These are phyloP conservation scores for Actinopyga echinites DNA, from an alignment of 53 echinoderm and acorn worm genomes.

Conservation along the genomic window DNA sequence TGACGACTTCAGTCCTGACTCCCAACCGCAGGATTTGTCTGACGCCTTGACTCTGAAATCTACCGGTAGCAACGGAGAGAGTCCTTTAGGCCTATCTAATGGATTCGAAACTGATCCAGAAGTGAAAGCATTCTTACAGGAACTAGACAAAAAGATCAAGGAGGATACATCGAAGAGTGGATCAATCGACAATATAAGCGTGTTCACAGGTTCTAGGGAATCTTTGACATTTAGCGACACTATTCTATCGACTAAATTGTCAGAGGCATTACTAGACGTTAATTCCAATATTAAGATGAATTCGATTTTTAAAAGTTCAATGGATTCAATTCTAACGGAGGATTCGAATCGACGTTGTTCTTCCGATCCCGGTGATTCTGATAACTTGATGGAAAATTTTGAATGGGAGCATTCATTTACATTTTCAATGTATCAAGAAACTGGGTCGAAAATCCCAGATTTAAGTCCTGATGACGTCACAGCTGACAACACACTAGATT, in stretches of 20 bases:
- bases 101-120: constrained; percentile 39
- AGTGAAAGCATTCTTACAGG: constrained; percentile 18
- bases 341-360: constrained; percentile 10
- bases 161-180: not conserved
- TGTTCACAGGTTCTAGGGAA: constrained; percentile 4
- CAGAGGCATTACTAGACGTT: constrained; percentile 10
- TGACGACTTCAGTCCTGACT: constrained; percentile 2
- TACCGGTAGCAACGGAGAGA: constrained; percentile 7
- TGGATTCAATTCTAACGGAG: constrained; percentile 31
- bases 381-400: constrained; percentile 29
- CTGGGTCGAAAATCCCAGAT: constrained; percentile 23
- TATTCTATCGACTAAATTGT: not conserved
- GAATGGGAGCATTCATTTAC: constrained; percentile 49
- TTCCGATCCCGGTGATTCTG: constrained; percentile 29
- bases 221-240: constrained; percentile 12
- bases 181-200: constrained; percentile 13
- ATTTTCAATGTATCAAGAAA: constrained; percentile 37
- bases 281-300: constrained; percentile 40
- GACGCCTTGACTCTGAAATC: not conserved
- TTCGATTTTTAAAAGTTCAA: constrained; percentile 7
- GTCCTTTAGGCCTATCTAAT: constrained; percentile 11
- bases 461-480: constrained; percentile 13
- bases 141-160: constrained; percentile 13
- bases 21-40: not conserved
- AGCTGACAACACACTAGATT: not conserved